Evolutionary conservation across 2,888 invertebrate genomes (phyloP).

Genomic region (Syritta pipiens): DNA sequence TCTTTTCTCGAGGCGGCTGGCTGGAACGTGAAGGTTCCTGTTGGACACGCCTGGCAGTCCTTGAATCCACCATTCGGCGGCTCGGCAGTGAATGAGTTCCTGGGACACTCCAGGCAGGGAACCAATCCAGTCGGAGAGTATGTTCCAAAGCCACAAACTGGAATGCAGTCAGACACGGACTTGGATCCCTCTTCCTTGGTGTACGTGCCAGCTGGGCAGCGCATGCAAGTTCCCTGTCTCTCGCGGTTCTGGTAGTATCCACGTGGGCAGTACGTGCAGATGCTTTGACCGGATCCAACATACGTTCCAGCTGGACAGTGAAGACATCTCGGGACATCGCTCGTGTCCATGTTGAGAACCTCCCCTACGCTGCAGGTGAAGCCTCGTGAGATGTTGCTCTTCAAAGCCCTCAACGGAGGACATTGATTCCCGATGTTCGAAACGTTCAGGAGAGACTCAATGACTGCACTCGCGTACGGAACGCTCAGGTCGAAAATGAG

Average conservation of each 20-base stretch:
- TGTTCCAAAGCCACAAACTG: conserved; percentile 97
- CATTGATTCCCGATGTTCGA: conserved; percentile 95
- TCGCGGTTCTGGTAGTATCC: conserved; percentile 97
- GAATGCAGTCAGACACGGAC: conserved; percentile 90
- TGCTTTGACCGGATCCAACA: conserved; percentile 92
- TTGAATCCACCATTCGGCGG: conserved; percentile 95
- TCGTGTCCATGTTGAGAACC: conserved; percentile 95
- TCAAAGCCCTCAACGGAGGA: conserved; percentile 92
- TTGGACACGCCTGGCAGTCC: conserved; percentile 95
- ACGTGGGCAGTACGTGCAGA: conserved; percentile 93
- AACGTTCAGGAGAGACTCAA: conserved; percentile 92
- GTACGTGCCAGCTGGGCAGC: conserved; percentile 95
- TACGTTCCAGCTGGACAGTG: conserved; percentile 98
- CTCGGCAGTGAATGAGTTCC: conserved; percentile 92
- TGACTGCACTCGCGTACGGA: conserved; percentile 93
- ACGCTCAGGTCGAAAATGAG: conserved; percentile 96
- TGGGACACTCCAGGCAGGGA: conserved; percentile 95
- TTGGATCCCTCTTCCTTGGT: conserved; percentile 95
- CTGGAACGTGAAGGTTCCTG: conserved; percentile 93
- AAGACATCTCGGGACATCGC: conserved; percentile 94
- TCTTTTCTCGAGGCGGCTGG: conserved; percentile 92
- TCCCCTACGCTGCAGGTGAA: conserved; percentile 97
- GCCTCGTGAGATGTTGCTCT: conserved; percentile 91
- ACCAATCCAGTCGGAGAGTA: conserved; percentile 96
- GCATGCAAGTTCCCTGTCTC: conserved; percentile 92